Evolutionary conservation across 2,888 invertebrate species (phyloP).

Genomic region (Cephalotes varians): DNA sequence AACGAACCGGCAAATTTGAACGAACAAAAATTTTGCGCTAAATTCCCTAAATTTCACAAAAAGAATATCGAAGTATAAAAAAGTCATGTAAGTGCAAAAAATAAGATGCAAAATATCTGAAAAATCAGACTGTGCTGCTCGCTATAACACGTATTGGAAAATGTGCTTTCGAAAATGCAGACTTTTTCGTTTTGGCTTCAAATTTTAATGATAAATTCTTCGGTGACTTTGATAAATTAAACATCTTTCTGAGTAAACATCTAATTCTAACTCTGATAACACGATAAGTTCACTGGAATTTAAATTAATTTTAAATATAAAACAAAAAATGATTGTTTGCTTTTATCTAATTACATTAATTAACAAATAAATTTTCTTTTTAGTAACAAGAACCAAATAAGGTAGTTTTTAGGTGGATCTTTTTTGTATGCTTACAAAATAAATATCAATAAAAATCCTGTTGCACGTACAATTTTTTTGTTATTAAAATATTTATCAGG

Average conservation of each 20-base stretch:
- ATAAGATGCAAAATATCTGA: background rate
- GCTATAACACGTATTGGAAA: background rate
- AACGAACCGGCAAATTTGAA: too few relatives aligned
- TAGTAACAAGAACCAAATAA: too few relatives aligned
- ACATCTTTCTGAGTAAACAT: background rate
- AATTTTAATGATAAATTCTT: constrained; percentile 27
- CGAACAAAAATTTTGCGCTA: constrained; percentile 27
- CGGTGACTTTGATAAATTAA: background rate
- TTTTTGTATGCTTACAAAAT: too few relatives aligned
- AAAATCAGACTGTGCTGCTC: background rate
- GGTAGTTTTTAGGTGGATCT: too few relatives aligned
- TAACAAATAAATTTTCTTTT: too few relatives aligned
- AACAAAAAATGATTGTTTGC: too few relatives aligned
- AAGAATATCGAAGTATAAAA: constrained; percentile 8
- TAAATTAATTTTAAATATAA: too few relatives aligned
- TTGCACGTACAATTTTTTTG: background rate
- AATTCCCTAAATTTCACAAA: constrained; percentile 22
- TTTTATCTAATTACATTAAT: too few relatives aligned
- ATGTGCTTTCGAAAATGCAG: background rate
- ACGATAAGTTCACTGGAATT: background rate
- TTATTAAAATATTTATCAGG: too few relatives aligned
- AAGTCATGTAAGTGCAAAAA: too few relatives aligned
- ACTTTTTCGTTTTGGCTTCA: background rate
- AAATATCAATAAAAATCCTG: background rate
- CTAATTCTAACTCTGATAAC: background rate